Conservation (phyloP, 37 sponge, comb jelly and placozoan species). For the Dysidea cf. avara region DNA sequence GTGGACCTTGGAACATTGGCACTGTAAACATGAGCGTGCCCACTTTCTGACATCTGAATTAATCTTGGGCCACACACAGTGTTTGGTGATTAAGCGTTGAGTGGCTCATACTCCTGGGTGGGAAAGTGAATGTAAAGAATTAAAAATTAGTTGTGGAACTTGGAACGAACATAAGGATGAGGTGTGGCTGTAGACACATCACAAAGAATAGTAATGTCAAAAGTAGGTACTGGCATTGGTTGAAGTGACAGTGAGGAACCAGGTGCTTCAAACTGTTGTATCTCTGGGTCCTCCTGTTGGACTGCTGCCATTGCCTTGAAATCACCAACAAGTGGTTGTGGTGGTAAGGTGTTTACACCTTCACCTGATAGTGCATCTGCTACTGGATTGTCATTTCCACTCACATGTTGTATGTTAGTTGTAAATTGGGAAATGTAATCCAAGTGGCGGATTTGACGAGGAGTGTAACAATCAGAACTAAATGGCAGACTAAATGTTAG, state of each 20-base stretch:
- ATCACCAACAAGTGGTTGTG: not conserved
- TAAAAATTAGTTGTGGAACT: not conserved
- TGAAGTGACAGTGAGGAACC: not conserved
- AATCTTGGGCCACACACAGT: too few species aligned
- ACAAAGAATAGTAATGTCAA: constrained; percentile 1
- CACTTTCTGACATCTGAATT: too few species aligned
- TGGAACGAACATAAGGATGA: constrained; percentile 13
- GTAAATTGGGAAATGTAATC: constrained; percentile 9
- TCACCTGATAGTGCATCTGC: not conserved
- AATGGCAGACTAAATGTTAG: constrained; percentile 5
- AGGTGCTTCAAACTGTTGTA: not conserved
- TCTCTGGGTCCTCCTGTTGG: constrained; percentile 6
- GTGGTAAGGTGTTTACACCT: not conserved
- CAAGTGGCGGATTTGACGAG: constrained; percentile 1
- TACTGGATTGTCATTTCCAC: too few species aligned
- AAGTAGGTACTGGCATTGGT: not conserved
- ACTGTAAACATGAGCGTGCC: not conserved
- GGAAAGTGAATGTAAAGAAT: constrained; percentile 26
- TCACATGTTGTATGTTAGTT: constrained; percentile 1
- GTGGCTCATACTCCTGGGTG: constrained; percentile 49
- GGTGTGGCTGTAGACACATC: constrained; percentile 24
- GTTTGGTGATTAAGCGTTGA: constrained; percentile 26
- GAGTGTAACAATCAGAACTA: not conserved
- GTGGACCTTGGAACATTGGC: constrained; percentile 7
- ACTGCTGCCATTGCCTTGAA: constrained; percentile 8